Conservation (phyloP, 2,888 invertebrate species). For the Apotomis betuletana region DNA sequence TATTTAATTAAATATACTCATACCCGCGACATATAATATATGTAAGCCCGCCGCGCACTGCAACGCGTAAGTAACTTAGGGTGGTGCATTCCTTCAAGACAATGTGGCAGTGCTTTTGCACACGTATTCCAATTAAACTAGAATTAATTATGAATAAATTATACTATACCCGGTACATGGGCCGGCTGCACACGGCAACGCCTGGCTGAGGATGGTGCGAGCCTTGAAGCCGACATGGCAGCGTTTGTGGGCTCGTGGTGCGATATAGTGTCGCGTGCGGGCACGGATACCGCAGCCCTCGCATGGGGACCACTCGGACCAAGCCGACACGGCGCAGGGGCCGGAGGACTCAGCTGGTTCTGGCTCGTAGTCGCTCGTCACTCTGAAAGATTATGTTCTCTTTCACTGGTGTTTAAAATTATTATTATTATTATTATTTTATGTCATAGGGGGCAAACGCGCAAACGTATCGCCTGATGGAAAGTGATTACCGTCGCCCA, state of each 20-base stretch:
- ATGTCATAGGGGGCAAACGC: no score
- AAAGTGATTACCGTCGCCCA: no score
- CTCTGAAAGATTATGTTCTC: conserved; percentile 52
- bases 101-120: no score
- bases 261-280: conserved; percentile 86
- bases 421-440: no score
- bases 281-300: conserved; percentile 87
- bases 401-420: background rate
- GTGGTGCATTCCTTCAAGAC: no score
- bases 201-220: conserved; percentile 72
- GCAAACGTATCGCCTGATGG: no score
- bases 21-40: no score
- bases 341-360: conserved; percentile 69
- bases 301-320: conserved; percentile 92
- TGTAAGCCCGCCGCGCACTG: no score
- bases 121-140: no score
- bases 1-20: no score
- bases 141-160: no score
- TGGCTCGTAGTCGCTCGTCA: conserved; percentile 75
- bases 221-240: conserved; percentile 81
- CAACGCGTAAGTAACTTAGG: no score
- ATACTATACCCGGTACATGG: conserved; percentile 66
- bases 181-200: conserved; percentile 73
- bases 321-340: conserved; percentile 88
- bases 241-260: conserved; percentile 84